Percentiles rank a stretch among this genome's conserved stretches.
Evolutionary conservation across 2,888 invertebrate species (phyloP).

Genomic region (Acronicta leporina): DNA sequence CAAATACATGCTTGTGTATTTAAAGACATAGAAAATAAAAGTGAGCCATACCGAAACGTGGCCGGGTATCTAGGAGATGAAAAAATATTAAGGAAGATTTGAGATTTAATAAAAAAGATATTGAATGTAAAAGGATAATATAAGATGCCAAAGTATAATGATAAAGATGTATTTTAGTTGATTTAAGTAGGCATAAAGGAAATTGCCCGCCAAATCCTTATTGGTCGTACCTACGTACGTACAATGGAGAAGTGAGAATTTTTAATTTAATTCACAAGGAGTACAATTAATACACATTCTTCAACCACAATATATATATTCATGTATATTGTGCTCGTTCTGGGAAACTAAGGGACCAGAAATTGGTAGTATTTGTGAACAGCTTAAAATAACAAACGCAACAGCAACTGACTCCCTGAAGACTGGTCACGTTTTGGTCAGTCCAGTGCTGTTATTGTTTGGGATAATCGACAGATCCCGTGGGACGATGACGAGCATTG

Average conservation of each 20-base stretch:
- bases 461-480: conserved; percentile 71
- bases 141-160: neutral
- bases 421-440: conserved; percentile 60
- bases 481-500: conserved; percentile 65
- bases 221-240: neutral
- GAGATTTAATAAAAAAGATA: neutral
- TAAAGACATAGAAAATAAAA: too few relatives aligned
- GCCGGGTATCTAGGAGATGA: too few relatives aligned
- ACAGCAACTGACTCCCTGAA: conserved; percentile 52
- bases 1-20: too few relatives aligned
- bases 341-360: conserved; percentile 56
- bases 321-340: conserved; percentile 49
- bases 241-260: conserved; percentile 34
- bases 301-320: conserved; percentile 16
- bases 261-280: conserved; percentile 35
- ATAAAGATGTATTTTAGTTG: conserved; percentile 10
- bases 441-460: conserved; percentile 64
- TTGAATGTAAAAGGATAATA: neutral
- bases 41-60: too few relatives aligned
- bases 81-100: too few relatives aligned
- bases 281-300: conserved; percentile 21
- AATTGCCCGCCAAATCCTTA: conserved; percentile 11
- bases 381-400: conserved; percentile 76
- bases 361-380: conserved; percentile 65
- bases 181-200: conserved; percentile 9